Percentiles rank a stretch among this genome's conserved stretches.
phyloP scores from a whole-genome alignment of 2,113 vertebrate species.

The Cichladusa arquata region DNA sequence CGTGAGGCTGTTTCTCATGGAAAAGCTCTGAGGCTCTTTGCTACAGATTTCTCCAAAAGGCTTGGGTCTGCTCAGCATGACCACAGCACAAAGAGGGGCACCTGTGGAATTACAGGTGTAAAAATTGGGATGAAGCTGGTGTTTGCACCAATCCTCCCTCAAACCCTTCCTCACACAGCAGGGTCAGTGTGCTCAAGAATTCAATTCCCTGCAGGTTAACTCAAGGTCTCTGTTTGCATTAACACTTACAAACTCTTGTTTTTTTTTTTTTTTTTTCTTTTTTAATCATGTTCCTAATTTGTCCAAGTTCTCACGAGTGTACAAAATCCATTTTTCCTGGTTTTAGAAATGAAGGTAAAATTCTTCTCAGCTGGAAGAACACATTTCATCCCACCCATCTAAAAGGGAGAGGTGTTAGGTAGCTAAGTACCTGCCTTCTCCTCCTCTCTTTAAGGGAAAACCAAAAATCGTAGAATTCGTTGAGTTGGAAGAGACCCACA shows the following conservation, averaged over 20 bases:
- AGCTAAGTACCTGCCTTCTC: background rate
- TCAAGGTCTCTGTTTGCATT: background rate
- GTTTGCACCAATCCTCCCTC: background rate
- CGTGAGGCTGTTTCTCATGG: background rate
- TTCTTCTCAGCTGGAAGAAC: background rate
- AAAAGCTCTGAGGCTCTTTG: background rate
- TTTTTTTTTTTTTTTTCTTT: background rate
- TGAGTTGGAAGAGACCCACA: background rate
- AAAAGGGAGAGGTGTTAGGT: background rate
- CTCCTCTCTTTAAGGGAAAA: background rate
- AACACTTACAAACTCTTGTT: background rate
- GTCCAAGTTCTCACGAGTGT: rapidly evolving
- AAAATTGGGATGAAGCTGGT: background rate
- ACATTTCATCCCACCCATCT: rapidly evolving
- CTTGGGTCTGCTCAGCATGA: background rate
- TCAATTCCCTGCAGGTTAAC: background rate
- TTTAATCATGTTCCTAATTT: background rate
- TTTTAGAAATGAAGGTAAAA: background rate
- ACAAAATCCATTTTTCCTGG: background rate
- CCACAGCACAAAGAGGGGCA: background rate
- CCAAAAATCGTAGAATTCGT: rapidly evolving
- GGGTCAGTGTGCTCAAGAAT: background rate
- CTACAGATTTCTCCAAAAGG: background rate
- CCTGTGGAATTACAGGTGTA: background rate
- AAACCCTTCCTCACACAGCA: background rate